Evolutionary conservation across 2,113 vertebrate genomes (phyloP), one percentile per base, ranked within the genome.

Genomic region (Morone saxatilis): DNA sequence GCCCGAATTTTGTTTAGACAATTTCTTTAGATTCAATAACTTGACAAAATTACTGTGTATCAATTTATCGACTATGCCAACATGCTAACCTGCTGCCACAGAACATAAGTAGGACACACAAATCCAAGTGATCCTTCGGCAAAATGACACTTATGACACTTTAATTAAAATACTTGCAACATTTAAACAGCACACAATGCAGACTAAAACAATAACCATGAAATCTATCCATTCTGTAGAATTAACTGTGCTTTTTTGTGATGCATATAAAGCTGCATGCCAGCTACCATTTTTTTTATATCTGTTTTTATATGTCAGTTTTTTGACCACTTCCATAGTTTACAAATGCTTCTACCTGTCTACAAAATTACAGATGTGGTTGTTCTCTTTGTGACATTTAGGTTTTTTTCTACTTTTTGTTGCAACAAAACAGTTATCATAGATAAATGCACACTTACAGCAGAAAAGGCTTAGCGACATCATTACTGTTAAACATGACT

Each of bases 401-500:
- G 4, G 5, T 10, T 0, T n/a, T 54, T 73, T 40, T 11, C 1
- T 43, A 6, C 20, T 53, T 80, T 65, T 5, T 43, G 72, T 66
- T 78, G 67, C n/a, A 31, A 31, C 47, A 45, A 5, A 60, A 43
- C 41, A 13, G 25, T 60, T 48, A 41, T 7, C 0, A 9, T 47
- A 59, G 6, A 57, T 48, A 60, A 63, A 74, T 41, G 17, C 51
- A 36, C 1, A 2, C 38, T 54, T 69, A 12, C 40, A 63, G 48
- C 50, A 59, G 48, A 59, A n/a, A 14, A 43, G 17, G 9, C 63
- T 59, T 25, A 0, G 53, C 14, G 3, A 48, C 31, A 16, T 63
- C 20, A 48, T 69, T 50, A 22, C 57, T 73, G 22, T 78, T 71
- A 40, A 67, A 61, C 17, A 13, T 63, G 20, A 20, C 41, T 82